phyloP scores from a whole-genome alignment of 1,140 invertebrate genomes.

The Aphaenogaster ashmeadi region DNA sequence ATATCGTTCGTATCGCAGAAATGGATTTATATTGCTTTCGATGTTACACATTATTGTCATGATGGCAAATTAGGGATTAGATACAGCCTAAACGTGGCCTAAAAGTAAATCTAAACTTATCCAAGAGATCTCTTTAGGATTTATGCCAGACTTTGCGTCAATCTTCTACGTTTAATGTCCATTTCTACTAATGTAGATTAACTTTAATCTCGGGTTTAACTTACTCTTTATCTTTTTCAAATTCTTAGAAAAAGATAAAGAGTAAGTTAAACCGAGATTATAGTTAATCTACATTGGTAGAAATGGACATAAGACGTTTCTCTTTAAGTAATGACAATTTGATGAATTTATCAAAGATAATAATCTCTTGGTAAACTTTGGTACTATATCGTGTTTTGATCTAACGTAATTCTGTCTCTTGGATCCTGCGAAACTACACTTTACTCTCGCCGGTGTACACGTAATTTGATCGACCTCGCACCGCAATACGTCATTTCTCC shows the following conservation, averaged over 20 bases:
- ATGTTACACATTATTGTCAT: slow-evolving; percentile 20
- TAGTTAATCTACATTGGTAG: too few species aligned
- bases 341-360: slow-evolving; percentile 25
- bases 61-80: not conserved
- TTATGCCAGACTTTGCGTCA: not conserved
- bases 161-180: not conserved
- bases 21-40: slow-evolving; percentile 36
- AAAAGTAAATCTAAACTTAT: not conserved
- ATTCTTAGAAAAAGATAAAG: too few species aligned
- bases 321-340: slow-evolving; percentile 1
- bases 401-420: slow-evolving; percentile 43
- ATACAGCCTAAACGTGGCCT: not conserved
- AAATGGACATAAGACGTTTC: not conserved
- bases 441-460: slow-evolving; percentile 42
- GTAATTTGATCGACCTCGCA: slow-evolving; percentile 63
- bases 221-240: too few species aligned
- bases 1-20: slow-evolving; percentile 25
- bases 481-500: slow-evolving; percentile 59
- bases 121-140: not conserved
- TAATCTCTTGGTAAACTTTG: slow-evolving; percentile 11
- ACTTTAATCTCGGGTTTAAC: too few species aligned
- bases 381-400: not conserved
- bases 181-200: too few species aligned
- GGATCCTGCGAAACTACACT: slow-evolving; percentile 24
- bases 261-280: too few species aligned